A percentile compares a stretch with the other conserved stretches of the same genome.
Evolutionary conservation across 1,140 invertebrate species (phyloP).

Genomic region (Aphelenchoides fujianensis): DNA sequence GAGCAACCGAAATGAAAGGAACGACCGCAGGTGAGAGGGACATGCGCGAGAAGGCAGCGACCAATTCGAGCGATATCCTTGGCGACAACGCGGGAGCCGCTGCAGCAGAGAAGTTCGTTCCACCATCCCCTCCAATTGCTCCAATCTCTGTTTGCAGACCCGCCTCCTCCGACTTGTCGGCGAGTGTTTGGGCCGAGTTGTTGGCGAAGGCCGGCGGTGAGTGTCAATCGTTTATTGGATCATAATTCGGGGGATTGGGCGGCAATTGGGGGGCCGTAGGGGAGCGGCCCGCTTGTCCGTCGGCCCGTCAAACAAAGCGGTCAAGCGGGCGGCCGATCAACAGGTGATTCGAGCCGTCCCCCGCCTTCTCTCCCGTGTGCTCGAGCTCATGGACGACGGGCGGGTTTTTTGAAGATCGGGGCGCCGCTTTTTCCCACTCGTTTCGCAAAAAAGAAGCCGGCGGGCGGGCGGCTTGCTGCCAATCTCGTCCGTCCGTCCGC

Average conservation of each 20-base stretch:
- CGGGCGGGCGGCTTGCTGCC: too few relatives aligned
- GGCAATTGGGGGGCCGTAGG: neutral
- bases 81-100: too few relatives aligned
- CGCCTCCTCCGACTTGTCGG: constrained; percentile 32
- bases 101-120: too few relatives aligned
- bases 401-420: neutral
- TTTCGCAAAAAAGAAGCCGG: neutral
- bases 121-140: too few relatives aligned
- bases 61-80: too few relatives aligned
- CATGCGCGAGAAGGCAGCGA: too few relatives aligned
- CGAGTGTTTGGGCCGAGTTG: neutral
- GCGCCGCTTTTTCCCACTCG: neutral
- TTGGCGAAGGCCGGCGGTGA: neutral
- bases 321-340: constrained; percentile 4
- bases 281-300: neutral
- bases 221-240: neutral
- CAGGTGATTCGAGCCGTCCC: constrained; percentile 1
- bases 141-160: too few relatives aligned
- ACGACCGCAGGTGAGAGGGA: too few relatives aligned
- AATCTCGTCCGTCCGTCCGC: too few relatives aligned
- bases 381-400: neutral
- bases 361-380: neutral
- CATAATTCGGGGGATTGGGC: neutral
- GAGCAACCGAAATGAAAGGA: too few relatives aligned
- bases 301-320: neutral